Conservation (phyloP, 1,140 invertebrate species). For the Rhagoletis zephyria region DNA sequence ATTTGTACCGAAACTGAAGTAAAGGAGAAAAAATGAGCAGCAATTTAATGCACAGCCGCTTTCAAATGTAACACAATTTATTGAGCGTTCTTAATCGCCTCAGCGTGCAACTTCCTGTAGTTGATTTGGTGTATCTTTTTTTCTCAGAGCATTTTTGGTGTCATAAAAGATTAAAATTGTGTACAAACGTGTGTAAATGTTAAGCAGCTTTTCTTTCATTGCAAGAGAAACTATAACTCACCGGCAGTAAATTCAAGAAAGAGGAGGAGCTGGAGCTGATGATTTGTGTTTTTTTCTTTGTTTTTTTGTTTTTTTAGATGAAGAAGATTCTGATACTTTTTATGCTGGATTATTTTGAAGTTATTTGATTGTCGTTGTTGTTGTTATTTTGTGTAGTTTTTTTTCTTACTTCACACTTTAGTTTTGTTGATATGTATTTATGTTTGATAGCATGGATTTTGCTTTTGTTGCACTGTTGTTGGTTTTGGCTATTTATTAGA, state of each 20-base stretch:
- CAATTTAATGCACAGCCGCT: neutral
- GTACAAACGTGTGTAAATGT: neutral
- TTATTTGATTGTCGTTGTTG: neutral
- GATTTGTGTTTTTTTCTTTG: neutral
- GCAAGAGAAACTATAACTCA: conserved; percentile 23
- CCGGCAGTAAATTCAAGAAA: neutral
- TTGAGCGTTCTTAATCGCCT: conserved; percentile 24
- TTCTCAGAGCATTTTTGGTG: neutral
- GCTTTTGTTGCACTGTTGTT: neutral
- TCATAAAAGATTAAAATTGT: neutral
- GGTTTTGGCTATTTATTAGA: neutral
- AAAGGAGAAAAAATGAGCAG: neutral
- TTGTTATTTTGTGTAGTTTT: neutral
- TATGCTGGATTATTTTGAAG: neutral
- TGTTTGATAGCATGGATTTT: neutral
- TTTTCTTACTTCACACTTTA: neutral
- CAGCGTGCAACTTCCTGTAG: conserved; percentile 36
- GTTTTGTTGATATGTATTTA: neutral
- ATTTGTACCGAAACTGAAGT: neutral
- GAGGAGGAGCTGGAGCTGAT: neutral
- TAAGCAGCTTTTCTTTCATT: neutral
- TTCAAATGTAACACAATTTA: neutral
- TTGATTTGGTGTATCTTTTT: neutral
- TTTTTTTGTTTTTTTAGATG: neutral
- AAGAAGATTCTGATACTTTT: neutral